Conservation (phyloP, 2,797 vertebrate genomes). For the Cichlasoma orientale region DNA sequence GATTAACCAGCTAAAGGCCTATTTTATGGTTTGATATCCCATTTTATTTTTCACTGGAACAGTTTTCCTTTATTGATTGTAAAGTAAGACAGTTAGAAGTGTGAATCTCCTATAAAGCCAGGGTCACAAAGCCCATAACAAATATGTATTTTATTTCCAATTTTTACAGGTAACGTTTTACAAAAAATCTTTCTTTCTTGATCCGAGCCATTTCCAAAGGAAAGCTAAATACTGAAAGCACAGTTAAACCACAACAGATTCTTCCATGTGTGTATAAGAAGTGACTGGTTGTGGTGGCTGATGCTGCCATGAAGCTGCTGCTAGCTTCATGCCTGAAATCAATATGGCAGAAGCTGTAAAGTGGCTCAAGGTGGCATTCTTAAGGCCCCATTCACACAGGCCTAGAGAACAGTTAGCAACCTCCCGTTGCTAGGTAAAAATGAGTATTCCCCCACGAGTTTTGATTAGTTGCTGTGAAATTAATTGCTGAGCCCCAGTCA, state of each 20-base stretch:
- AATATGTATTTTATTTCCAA: background rate
- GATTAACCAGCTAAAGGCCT: background rate
- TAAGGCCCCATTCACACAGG: too few relatives aligned
- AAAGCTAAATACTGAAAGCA: background rate
- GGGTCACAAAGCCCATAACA: background rate
- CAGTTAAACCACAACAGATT: background rate
- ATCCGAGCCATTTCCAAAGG: too few relatives aligned
- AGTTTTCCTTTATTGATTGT: background rate
- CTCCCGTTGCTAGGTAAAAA: too few relatives aligned
- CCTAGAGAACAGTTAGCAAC: too few relatives aligned
- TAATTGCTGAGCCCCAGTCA: too few relatives aligned
- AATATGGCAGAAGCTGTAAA: too few relatives aligned
- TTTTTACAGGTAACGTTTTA: too few relatives aligned
- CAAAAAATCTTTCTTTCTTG: too few relatives aligned
- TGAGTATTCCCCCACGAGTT: too few relatives aligned
- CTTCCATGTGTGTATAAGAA: background rate
- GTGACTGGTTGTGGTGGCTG: background rate
- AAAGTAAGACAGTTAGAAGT: background rate
- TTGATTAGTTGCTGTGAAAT: too few relatives aligned
- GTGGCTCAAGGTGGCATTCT: too few relatives aligned
- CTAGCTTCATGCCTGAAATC: too few relatives aligned
- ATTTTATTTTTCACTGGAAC: background rate
- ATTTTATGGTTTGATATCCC: background rate
- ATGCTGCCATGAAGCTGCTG: background rate
- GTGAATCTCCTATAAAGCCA: background rate